Percentiles rank a stretch among this genome's conserved stretches.
Evolutionary conservation across 2,888 invertebrate species (phyloP).

Genomic region (Hirtodrosophila alboralis): DNA sequence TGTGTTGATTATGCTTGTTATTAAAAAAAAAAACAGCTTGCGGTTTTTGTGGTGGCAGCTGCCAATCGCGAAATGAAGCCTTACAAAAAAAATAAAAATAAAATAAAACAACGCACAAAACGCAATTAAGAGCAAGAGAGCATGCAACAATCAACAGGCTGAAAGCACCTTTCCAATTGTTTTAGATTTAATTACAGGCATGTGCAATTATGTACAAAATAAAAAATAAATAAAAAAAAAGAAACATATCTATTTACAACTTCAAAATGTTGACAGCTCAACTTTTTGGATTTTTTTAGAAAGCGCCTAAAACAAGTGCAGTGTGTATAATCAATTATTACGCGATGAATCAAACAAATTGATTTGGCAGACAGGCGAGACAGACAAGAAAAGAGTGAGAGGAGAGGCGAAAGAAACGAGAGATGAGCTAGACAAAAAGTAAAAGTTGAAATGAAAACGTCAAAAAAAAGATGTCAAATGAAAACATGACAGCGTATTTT

Average conservation of each 20-base stretch:
- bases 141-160: slow-evolving; percentile 46
- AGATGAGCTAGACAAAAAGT: slow-evolving; percentile 48
- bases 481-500: background rate
- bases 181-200: slow-evolving; percentile 54
- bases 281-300: slow-evolving; percentile 57
- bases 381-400: background rate
- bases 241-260: slow-evolving; percentile 13
- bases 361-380: background rate
- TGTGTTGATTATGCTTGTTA: slow-evolving; percentile 38
- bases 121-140: slow-evolving; percentile 46
- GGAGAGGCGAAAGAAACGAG: slow-evolving; percentile 8
- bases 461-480: slow-evolving; percentile 18
- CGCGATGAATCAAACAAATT: slow-evolving; percentile 58
- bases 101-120: slow-evolving; percentile 6
- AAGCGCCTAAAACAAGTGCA: slow-evolving; percentile 75
- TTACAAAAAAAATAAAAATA: slow-evolving; percentile 30
- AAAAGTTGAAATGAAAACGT: slow-evolving; percentile 44
- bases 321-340: slow-evolving; percentile 73
- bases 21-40: slow-evolving; percentile 52
- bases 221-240: background rate
- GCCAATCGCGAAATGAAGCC: slow-evolving; percentile 48
- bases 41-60: slow-evolving; percentile 38
- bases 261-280: slow-evolving; percentile 19
- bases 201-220: slow-evolving; percentile 34
- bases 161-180: slow-evolving; percentile 70